These are phyloP conservation scores for Lepus townsendii DNA, from an alignment of 2,797 vertebrate species.

Conservation along the genomic window DNA sequence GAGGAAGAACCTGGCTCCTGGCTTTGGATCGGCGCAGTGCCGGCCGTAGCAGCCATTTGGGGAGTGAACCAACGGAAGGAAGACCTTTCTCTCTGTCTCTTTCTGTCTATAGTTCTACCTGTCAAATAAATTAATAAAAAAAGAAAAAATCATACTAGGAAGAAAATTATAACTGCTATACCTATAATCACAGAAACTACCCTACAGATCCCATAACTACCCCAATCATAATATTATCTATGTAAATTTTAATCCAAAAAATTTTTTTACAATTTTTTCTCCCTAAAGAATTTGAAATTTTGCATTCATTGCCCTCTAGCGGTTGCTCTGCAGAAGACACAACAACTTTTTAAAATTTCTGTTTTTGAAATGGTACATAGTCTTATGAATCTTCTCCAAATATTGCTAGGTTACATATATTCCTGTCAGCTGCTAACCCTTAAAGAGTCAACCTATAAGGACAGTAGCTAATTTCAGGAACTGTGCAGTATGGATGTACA, in stretches of 20 bases:
- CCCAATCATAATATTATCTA: constrained; percentile 60
- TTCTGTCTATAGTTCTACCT: too few relatives aligned
- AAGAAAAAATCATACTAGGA: not conserved
- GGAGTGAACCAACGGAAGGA: too few relatives aligned
- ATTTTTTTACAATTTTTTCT: not conserved
- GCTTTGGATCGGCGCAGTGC: too few relatives aligned
- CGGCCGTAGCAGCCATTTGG: too few relatives aligned
- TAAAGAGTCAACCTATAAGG: not conserved
- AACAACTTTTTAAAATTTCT: not conserved
- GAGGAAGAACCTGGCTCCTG: too few relatives aligned
- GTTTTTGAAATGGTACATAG: not conserved
- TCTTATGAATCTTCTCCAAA: not conserved
- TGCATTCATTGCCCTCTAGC: constrained; percentile 76
- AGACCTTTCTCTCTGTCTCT: too few relatives aligned
- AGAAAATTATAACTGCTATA: constrained; percentile 70
- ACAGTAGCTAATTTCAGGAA: not conserved
- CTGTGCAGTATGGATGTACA: not conserved
- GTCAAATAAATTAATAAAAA: too few relatives aligned
- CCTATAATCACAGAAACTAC: constrained; percentile 70
- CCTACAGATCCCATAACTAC: constrained; percentile 44
- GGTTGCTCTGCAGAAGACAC: constrained; percentile 16
- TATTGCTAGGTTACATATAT: not conserved
- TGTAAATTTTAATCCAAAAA: constrained; percentile 59
- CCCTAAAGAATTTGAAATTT: not conserved
- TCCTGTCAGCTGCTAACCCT: not conserved